Evolutionary conservation across 1,140 invertebrate genomes (phyloP).

Genomic region (Zaprionus vittiger): DNA sequence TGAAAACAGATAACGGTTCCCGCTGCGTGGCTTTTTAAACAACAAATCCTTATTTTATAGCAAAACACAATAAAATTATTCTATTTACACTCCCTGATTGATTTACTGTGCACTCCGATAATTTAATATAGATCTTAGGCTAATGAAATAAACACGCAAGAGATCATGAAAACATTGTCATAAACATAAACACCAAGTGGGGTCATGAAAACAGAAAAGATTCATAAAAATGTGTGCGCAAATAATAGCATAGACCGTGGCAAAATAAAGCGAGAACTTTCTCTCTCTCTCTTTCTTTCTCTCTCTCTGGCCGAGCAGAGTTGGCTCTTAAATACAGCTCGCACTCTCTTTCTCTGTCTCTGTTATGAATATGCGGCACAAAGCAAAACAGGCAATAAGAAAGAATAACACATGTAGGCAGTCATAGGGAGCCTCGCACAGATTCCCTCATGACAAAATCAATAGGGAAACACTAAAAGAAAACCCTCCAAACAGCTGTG

Average conservation of each 20-base stretch:
- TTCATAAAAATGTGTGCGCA: slow-evolving; percentile 16
- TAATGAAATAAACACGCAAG: slow-evolving; percentile 8
- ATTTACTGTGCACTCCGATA: background rate
- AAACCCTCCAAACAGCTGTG: slow-evolving; percentile 68
- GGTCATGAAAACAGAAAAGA: slow-evolving; percentile 4
- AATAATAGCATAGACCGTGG: slow-evolving; percentile 5
- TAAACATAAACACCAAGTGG: slow-evolving; percentile 3
- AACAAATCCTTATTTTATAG: background rate
- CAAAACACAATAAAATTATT: background rate
- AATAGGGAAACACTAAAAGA: slow-evolving; percentile 55
- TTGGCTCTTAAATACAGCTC: background rate
- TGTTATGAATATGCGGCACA: slow-evolving; percentile 73
- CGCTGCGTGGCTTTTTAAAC: background rate
- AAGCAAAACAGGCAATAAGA: slow-evolving; percentile 42
- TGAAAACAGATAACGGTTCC: background rate
- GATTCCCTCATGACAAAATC: slow-evolving; percentile 67
- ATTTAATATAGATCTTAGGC: background rate
- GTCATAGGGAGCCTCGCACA: slow-evolving; percentile 10
- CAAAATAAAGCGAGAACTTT: background rate
- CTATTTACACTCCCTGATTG: background rate
- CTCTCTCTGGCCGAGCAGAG: background rate
- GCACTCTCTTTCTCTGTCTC: slow-evolving; percentile 45
- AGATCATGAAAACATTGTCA: slow-evolving; percentile 4
- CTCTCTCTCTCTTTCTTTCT: background rate
- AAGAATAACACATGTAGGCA: slow-evolving; percentile 29